Conservation (phyloP, 2,113 vertebrate genomes). For the Indri indri region DNA sequence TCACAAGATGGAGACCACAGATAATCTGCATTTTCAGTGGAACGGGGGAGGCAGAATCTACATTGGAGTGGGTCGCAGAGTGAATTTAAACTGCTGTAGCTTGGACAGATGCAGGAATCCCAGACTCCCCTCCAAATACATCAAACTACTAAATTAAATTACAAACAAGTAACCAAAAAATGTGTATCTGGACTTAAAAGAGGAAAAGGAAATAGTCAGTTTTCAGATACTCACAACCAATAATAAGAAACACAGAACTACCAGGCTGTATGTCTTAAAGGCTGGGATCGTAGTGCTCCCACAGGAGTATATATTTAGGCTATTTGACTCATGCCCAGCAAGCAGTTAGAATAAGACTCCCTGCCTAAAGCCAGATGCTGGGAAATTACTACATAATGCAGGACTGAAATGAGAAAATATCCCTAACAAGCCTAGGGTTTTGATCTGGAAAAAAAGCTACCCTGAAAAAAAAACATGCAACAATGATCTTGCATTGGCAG, state of each 20-base stretch:
- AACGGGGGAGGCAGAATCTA: background rate
- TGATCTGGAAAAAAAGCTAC: background rate
- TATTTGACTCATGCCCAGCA: background rate
- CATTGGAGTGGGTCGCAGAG: background rate
- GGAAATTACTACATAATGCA: background rate
- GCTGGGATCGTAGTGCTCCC: background rate
- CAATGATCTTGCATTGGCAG: background rate
- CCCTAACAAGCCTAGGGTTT: background rate
- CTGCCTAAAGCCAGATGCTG: background rate
- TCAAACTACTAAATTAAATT: background rate
- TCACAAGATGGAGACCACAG: background rate
- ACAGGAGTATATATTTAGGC: background rate
- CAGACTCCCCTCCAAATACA: background rate
- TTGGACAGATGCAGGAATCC: background rate
- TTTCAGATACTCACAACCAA: background rate
- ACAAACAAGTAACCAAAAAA: background rate
- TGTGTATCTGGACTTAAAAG: background rate
- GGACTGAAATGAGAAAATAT: background rate
- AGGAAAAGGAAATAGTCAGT: background rate
- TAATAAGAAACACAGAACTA: background rate
- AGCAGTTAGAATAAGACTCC: background rate
- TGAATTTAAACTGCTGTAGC: background rate
- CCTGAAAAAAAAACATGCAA: background rate
- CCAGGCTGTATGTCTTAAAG: background rate
- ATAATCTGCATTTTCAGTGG: background rate